Evolutionary conservation across 2,113 vertebrate species (phyloP).

Genomic region (Euleptes europaea): DNA sequence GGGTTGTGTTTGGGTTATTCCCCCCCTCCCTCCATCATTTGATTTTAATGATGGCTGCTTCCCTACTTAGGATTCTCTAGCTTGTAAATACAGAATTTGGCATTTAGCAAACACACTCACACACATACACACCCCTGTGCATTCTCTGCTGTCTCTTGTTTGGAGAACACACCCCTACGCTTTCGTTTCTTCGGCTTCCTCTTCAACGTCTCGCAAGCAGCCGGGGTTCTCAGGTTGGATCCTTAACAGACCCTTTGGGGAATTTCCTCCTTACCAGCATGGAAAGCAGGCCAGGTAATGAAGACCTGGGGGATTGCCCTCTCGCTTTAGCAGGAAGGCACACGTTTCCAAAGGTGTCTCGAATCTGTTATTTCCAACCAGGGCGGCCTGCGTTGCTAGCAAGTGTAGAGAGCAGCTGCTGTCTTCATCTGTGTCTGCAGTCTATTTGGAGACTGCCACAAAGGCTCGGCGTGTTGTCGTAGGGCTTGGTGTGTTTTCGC

Average conservation of each 20-base stretch:
- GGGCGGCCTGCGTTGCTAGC: neutral
- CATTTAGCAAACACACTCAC: neutral
- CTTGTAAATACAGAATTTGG: slow-evolving; percentile 49
- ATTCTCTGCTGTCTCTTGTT: neutral
- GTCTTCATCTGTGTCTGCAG: neutral
- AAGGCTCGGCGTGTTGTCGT: neutral
- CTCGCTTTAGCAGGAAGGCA: slow-evolving; percentile 28
- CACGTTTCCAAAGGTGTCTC: slow-evolving; percentile 14
- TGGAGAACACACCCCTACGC: neutral
- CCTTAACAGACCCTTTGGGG: slow-evolving; percentile 31
- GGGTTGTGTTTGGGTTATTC: neutral
- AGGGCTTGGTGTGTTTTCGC: no score
- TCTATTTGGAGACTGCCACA: neutral
- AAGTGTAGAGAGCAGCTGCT: slow-evolving; percentile 25
- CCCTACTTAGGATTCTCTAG: slow-evolving; percentile 45
- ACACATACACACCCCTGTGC: neutral
- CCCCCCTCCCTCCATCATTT: neutral
- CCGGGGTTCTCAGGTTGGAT: slow-evolving; percentile 1
- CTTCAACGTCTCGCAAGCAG: neutral
- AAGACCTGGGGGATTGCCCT: slow-evolving; percentile 59
- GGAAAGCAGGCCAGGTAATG: slow-evolving; percentile 59
- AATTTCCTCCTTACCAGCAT: slow-evolving; percentile 27
- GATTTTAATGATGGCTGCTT: slow-evolving; percentile 52
- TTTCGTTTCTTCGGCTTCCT: slow-evolving; percentile 12
- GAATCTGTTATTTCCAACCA: neutral